phyloP scores from a whole-genome alignment of 2,113 vertebrate genomes.

The Regulus satrapa region DNA sequence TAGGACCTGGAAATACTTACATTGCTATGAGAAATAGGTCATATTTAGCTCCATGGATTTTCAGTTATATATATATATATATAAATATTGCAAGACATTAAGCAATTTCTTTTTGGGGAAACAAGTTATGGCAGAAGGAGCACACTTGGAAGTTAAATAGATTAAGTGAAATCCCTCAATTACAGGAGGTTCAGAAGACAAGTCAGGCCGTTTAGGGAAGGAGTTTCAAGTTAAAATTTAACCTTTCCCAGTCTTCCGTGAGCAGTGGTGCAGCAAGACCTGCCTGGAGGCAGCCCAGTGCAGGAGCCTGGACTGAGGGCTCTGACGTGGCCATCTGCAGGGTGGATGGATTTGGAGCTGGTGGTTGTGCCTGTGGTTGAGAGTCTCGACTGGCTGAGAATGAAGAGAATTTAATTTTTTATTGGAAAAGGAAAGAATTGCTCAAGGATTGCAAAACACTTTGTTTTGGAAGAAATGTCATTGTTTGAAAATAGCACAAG shows the following conservation, averaged over 20 bases:
- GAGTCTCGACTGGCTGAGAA: neutral
- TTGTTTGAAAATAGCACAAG: slow-evolving; percentile 1
- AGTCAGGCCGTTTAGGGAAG: neutral
- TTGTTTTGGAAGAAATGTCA: slow-evolving; percentile 34
- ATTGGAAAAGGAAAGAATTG: slow-evolving; percentile 29
- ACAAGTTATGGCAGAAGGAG: neutral
- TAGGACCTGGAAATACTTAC: neutral
- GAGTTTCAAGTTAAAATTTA: neutral
- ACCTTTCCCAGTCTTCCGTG: neutral
- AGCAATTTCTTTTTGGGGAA: neutral
- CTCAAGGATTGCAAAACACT: slow-evolving; percentile 11
- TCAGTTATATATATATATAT: neutral
- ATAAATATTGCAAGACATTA: neutral
- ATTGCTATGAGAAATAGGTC: neutral
- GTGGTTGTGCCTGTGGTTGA: neutral
- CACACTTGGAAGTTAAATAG: neutral
- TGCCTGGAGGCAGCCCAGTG: neutral
- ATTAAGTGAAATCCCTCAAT: neutral
- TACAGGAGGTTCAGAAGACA: neutral
- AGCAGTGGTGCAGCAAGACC: neutral
- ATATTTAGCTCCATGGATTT: neutral
- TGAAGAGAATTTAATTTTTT: slow-evolving; percentile 26
- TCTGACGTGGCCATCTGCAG: neutral
- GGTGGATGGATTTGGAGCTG: neutral
- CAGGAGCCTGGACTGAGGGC: neutral